Percentiles rank a stretch among this genome's conserved stretches.
Evolutionary conservation across 2,113 vertebrate species (phyloP).

Genomic region (Taurulus bubalis): DNA sequence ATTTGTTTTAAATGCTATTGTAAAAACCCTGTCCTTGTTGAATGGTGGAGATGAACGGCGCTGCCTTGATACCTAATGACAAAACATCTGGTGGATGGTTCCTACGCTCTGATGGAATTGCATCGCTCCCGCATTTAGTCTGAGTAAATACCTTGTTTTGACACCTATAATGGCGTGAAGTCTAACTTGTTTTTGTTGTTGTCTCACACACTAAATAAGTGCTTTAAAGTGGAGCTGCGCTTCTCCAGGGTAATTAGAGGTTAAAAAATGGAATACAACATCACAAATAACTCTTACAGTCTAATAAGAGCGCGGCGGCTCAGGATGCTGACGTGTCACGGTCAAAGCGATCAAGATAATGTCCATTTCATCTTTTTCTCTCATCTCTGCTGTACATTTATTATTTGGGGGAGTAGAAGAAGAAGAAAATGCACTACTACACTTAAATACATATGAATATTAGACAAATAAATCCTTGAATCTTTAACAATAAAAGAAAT

Average conservation of each 20-base stretch:
- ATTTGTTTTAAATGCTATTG: conserved; percentile 56
- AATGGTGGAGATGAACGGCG: conserved; percentile 53
- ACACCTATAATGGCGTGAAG: conserved; percentile 57
- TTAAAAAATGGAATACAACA: conserved; percentile 24
- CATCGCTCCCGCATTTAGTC: conserved; percentile 61
- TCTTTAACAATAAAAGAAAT: neutral
- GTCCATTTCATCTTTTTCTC: neutral
- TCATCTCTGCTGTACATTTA: neutral
- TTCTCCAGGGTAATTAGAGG: conserved; percentile 42
- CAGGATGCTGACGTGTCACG: neutral
- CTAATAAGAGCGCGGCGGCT: neutral
- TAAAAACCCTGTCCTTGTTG: conserved; percentile 60
- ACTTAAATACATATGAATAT: neutral
- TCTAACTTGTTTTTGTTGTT: conserved; percentile 45
- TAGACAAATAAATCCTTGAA: neutral
- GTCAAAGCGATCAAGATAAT: neutral
- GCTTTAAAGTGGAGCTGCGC: conserved; percentile 13
- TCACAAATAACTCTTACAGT: conserved; percentile 3
- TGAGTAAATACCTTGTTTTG: conserved; percentile 71
- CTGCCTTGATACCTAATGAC: conserved; percentile 65
- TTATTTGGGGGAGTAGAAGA: neutral
- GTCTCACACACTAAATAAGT: conserved; percentile 44
- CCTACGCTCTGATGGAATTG: conserved; percentile 44
- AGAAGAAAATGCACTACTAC: neutral
- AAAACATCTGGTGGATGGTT: conserved; percentile 77